Conservation (phyloP, 2,113 vertebrate species). For the Choloepus hoffmanni region DNA sequence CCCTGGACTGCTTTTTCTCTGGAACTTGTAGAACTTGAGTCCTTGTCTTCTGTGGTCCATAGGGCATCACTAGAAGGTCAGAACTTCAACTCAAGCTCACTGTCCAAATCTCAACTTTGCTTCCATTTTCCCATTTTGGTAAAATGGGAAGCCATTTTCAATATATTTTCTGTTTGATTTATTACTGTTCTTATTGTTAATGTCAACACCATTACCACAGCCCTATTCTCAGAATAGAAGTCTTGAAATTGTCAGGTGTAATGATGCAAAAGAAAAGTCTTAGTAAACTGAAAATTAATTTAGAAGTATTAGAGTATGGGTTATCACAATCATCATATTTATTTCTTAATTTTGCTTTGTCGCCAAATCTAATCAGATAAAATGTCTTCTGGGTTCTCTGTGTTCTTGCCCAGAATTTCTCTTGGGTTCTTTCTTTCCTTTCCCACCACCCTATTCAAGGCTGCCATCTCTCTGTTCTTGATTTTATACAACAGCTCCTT, state of each 20-base stretch:
- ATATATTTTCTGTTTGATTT: background rate
- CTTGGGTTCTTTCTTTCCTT: background rate
- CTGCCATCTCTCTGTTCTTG: background rate
- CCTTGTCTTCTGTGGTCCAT: background rate
- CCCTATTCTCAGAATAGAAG: background rate
- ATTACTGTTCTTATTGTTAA: background rate
- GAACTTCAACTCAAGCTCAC: background rate
- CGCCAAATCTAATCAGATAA: background rate
- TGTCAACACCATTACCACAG: background rate
- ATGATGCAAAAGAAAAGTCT: background rate
- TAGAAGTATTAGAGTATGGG: background rate
- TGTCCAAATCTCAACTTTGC: background rate
- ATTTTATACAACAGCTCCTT: background rate
- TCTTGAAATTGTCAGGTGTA: background rate
- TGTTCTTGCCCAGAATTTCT: background rate
- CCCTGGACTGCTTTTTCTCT: background rate
- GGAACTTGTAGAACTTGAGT: background rate
- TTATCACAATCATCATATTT: background rate
- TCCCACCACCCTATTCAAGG: background rate
- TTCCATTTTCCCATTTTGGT: background rate
- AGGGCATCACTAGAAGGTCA: background rate
- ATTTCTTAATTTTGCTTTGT: background rate
- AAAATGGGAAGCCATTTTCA: background rate
- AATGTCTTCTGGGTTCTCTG: background rate
- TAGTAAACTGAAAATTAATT: background rate